Base-by-base conservation (phyloP, 2,797 vertebrate genomes). In the Siniperca undulata region DNA sequence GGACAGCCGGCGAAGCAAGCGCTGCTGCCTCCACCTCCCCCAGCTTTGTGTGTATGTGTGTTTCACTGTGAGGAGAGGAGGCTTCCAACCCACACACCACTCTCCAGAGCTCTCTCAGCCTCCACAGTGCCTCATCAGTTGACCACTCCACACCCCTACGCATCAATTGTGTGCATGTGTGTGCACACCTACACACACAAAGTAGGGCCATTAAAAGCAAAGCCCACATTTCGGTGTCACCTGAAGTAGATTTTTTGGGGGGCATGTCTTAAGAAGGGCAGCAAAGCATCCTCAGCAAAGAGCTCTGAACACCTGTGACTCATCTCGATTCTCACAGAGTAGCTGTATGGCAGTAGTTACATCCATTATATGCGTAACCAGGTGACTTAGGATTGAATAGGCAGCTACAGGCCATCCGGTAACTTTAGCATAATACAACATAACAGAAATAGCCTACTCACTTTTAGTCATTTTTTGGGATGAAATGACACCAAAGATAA, bases 41-140 rank as follows among this genome's bases (percentile, higher is more conserved):
- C 80, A 69, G 84, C 85, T 84, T 80, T 84, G 55, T 68, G 61
- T 76, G 84, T 85, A 79, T 88, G 80, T 76, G 86, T 77, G 84
- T 82, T 84, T 80, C 59, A 52, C 77, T 76, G 88, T 1, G 89
- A 87, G 84, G 86, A 93, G 92, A 91, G 89, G 90, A 92, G 91
- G 91, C 86, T 93, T 92, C 84, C 92, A 94, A 90, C 94, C 94
- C 92, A 95, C 95, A 94, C 92, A 93, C 60, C 91, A 90, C 94
- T 95, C 92, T 95, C 92, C 90, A 91, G 94, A 92, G 95, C 93
- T 93, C 93, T 94, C 93, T 94, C 94, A 94, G 92, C 93, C 93
- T 93, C 94, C 94, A 94, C 92, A 92, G 86, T 92, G 85, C 88
- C 88, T 92, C 92, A 92, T 93, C 92, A 93, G 86, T 93, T 94